Conservation (phyloP, 2,113 vertebrate species). For the Elgaria multicarinata region DNA sequence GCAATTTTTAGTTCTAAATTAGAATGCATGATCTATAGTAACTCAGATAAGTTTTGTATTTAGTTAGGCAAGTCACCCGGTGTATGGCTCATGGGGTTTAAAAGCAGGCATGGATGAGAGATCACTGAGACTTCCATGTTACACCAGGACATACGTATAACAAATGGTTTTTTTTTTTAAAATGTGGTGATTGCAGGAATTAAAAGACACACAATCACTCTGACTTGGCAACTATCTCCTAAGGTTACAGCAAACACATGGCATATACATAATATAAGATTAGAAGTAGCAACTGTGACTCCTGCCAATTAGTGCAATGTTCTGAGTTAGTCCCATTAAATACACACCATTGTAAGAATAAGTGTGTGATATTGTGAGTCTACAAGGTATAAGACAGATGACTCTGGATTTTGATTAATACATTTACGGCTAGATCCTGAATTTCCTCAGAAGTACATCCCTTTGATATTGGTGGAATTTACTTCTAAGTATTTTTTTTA, state of each 20-base stretch:
- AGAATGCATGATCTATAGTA: too few species aligned
- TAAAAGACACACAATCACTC: not conserved
- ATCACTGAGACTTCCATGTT: not conserved
- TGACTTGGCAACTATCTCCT: not conserved
- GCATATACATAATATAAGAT: not conserved
- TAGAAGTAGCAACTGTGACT: not conserved
- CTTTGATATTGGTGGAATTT: not conserved
- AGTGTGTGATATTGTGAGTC: not conserved
- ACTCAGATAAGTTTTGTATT: too few species aligned
- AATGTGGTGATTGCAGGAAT: not conserved
- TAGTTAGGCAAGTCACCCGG: too few species aligned
- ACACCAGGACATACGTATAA: not conserved
- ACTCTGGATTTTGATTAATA: not conserved
- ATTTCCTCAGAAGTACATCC: not conserved
- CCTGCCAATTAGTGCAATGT: not conserved
- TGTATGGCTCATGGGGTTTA: too few species aligned
- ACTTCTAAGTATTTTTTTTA: not conserved
- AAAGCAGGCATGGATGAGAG: not conserved
- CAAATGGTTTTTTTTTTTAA: not conserved
- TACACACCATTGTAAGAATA: not conserved
- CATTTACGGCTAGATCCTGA: not conserved
- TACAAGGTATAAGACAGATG: not conserved
- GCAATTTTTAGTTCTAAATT: too few species aligned
- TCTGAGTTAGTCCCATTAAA: not conserved
- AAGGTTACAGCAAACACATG: conserved; percentile 15